Evolutionary conservation across 2,797 vertebrate genomes (phyloP), one percentile per base, ranked within the genome.

Genomic region (Thalassophryne amazonica): DNA sequence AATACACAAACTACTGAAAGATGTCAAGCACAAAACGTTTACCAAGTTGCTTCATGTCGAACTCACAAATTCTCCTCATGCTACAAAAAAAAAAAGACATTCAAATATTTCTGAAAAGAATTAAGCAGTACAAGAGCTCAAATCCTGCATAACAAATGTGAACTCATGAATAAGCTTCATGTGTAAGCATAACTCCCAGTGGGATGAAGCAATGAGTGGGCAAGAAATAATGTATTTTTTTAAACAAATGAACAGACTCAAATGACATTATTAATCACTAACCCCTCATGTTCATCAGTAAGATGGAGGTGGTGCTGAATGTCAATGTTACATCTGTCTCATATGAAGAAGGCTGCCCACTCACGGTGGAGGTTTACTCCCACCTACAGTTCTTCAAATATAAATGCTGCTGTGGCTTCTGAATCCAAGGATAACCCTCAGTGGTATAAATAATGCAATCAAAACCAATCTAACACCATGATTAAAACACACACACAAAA

Each of bases 161-260:
- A 68, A 51, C 29, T 69, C 54, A 52, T 73, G 40, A 13, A 57
- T 38, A 37, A n/a, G 33, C 28, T 9, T 3, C 9, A 15, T 49
- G 25, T 22, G 36, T 18, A 13, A 42, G 53, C 50, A 69, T 59
- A 17, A 78, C 49, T 67, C 66, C 20, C 39, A 76, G 67, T 69
- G 61, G 73, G 80, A 73, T 2, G 20, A 40, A 54, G 28, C 41
- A 78, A 61, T 68, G 53, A 83, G 80, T 50, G 38, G 32, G 48
- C 46, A 18, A 39, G 38, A 28, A 32, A 75, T 60, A 79, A 84
- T 60, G 40, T 27, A 57, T 59, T 75, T 78, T 76, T 76, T 52
- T 54, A 21, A 16, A 14, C 35, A 33, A 22, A 58, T 38, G 37
- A 36, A 67, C 50, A 51, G 58, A 68, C 9, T 14, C 28, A 33